Conservation (phyloP, 2,888 invertebrate species). For the Xestia rhomboidea region DNA sequence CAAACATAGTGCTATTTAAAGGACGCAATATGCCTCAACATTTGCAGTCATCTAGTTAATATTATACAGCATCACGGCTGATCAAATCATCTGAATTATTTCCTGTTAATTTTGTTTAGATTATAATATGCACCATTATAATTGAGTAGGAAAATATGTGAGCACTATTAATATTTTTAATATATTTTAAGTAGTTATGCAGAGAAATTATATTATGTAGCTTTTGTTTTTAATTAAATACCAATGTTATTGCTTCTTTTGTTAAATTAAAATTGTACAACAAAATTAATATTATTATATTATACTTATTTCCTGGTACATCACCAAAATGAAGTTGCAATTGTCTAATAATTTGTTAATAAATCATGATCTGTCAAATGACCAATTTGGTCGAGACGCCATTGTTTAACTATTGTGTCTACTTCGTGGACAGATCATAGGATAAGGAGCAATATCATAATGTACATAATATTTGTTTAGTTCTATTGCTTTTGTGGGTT, state of each 20-base stretch:
- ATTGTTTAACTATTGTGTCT: too few relatives aligned
- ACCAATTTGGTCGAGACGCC: too few relatives aligned
- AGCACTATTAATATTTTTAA: conserved; percentile 46
- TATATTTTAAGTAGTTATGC: conserved; percentile 20
- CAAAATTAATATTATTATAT: neutral
- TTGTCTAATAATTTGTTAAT: conserved; percentile 6
- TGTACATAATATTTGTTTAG: conserved; percentile 24
- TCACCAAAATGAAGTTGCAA: conserved; percentile 23
- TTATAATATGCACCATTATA: conserved; percentile 41
- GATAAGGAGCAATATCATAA: conserved; percentile 6
- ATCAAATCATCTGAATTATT: conserved; percentile 36
- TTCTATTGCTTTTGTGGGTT: conserved; percentile 19
- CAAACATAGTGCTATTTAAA: conserved; percentile 10
- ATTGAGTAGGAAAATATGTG: conserved; percentile 49
- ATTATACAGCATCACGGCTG: conserved; percentile 8
- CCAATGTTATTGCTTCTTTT: conserved; percentile 28
- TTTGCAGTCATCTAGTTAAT: conserved; percentile 37
- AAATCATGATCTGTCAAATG: too few relatives aligned
- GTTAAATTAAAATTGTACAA: conserved; percentile 7
- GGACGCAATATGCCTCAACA: conserved; percentile 15
- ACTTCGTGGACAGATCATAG: too few relatives aligned
- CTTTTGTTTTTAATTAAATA: conserved; percentile 24
- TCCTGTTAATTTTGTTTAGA: conserved; percentile 53
- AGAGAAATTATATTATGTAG: conserved; percentile 28
- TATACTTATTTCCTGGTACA: conserved; percentile 16